Percentiles rank a stretch among this genome's conserved stretches.
These are phyloP conservation scores for Styela clava DNA, from an alignment of 23 tunicate species.

Conservation along the genomic window DNA sequence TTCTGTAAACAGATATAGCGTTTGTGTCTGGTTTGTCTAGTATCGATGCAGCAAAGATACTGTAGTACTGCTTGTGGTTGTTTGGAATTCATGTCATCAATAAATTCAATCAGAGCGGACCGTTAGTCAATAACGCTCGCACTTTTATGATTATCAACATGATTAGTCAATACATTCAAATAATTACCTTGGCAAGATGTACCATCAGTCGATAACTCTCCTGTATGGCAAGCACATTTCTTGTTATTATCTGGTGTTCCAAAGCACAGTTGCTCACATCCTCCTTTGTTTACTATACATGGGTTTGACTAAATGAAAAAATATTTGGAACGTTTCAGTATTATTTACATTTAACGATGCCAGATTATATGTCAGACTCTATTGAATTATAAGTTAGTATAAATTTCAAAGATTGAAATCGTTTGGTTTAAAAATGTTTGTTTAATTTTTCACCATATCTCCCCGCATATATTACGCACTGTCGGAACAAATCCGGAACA, in stretches of 20 bases:
- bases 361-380: neutral
- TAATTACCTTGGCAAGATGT: slow-evolving; percentile 42
- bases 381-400: no score
- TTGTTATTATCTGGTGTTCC: slow-evolving; percentile 61
- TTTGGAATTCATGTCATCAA: no score
- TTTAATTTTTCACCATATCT: no score
- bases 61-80: neutral
- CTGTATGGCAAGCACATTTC: slow-evolving; percentile 55
- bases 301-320: slow-evolving; percentile 48
- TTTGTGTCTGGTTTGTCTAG: no score
- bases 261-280: slow-evolving; percentile 75
- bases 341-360: neutral
- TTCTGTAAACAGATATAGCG: slow-evolving; percentile 29
- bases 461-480: no score
- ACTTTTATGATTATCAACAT: no score
- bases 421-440: no score
- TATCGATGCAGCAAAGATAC: neutral
- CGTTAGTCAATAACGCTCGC: no score
- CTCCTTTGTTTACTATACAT: slow-evolving; percentile 64
- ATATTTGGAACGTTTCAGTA: neutral
- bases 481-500: no score
- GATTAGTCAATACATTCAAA: no score
- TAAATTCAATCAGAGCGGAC: no score
- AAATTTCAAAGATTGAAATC: no score
- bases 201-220: slow-evolving; percentile 38